phyloP scores from a whole-genome alignment of 2,797 vertebrate species.

The Hyperoplus lanceolatus region DNA sequence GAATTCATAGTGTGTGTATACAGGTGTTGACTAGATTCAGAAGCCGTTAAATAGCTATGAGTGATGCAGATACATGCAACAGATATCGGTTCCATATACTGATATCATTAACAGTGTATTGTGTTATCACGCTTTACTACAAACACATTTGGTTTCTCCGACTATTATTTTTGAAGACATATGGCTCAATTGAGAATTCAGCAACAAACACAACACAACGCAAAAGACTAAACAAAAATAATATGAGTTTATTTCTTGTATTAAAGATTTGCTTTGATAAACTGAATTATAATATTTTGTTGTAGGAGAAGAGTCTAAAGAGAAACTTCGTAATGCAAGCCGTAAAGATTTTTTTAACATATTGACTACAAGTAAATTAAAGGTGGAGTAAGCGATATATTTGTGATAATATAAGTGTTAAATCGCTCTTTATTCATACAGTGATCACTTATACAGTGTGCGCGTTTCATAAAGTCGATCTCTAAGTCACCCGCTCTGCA shows the following conservation, averaged over 20 bases:
- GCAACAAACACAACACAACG: neutral
- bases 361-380: neutral
- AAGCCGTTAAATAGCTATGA: constrained; percentile 33
- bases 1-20: constrained; percentile 35
- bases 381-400: too few relatives aligned
- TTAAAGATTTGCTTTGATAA: neutral
- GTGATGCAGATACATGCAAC: constrained; percentile 24
- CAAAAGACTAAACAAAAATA: neutral
- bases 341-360: neutral
- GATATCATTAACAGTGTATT: too few relatives aligned
- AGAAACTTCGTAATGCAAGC: neutral
- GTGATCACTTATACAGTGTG: too few relatives aligned
- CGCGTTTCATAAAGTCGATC: too few relatives aligned
- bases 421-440: too few relatives aligned
- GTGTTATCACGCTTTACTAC: too few relatives aligned
- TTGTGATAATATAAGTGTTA: too few relatives aligned
- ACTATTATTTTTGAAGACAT: neutral
- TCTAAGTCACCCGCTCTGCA: too few relatives aligned
- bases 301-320: neutral
- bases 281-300: neutral
- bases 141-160: too few relatives aligned
- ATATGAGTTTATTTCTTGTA: neutral
- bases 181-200: neutral
- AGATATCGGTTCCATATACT: neutral
- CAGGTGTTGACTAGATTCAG: constrained; percentile 21